phyloP scores from a whole-genome alignment of 1,140 invertebrate genomes.

The Cyclargus thomasi region DNA sequence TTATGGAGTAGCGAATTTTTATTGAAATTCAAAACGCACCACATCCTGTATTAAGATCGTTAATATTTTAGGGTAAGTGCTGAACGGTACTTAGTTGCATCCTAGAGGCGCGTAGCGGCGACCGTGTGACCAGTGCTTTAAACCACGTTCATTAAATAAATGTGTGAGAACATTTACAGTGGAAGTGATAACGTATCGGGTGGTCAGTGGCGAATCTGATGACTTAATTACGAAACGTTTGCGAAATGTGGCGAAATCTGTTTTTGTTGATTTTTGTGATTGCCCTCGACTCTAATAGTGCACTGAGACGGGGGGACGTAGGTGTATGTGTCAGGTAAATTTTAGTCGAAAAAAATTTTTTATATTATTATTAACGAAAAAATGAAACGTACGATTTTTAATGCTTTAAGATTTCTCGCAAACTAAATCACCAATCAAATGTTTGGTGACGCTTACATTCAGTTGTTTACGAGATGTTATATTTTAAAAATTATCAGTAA shows the following conservation, averaged over 20 bases:
- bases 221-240: constrained; percentile 14
- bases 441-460: no score
- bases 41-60: constrained; percentile 29
- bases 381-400: no score
- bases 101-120: constrained; percentile 16
- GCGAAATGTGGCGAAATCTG: constrained; percentile 5
- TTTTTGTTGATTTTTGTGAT: constrained; percentile 19
- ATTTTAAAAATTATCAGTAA: no score
- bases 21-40: constrained; percentile 27
- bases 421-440: no score
- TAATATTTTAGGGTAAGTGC: constrained; percentile 21
- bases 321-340: constrained; percentile 16
- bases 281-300: background rate
- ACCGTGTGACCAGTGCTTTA: constrained; percentile 18
- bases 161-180: constrained; percentile 25
- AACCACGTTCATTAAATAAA: constrained; percentile 6
- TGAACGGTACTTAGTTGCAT: constrained; percentile 22
- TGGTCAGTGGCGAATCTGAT: constrained; percentile 19
- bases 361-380: background rate
- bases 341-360: background rate
- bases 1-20: background rate
- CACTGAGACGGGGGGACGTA: background rate
- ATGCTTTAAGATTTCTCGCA: no score
- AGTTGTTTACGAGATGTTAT: no score
- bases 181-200: constrained; percentile 29